Conservation (phyloP, 1,140 invertebrate species). For the Rhopalosiphum maidis region DNA sequence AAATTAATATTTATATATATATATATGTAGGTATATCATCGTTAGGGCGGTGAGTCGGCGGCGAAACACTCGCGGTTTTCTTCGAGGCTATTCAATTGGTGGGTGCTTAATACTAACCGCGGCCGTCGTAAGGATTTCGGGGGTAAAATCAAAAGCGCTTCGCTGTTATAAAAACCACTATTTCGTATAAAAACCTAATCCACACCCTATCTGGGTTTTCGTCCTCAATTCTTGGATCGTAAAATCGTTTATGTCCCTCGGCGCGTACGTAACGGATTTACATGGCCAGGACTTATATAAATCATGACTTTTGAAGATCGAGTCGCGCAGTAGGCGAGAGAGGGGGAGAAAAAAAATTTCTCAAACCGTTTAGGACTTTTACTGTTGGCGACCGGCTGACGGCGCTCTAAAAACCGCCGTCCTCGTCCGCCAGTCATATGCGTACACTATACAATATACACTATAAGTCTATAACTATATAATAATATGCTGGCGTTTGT, state of each 20-base stretch:
- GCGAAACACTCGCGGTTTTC: not conserved
- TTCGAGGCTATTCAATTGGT: conserved; percentile 20
- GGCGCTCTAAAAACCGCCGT: conserved; percentile 15
- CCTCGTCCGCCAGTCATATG: not conserved
- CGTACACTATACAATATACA: not conserved
- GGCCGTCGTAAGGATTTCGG: not conserved
- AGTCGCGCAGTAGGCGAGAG: no score
- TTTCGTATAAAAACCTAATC: conserved; percentile 30
- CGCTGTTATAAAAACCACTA: not conserved
- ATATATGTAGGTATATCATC: not conserved
- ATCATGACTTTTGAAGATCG: not conserved
- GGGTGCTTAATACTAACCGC: conserved; percentile 10
- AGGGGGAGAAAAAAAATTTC: not conserved
- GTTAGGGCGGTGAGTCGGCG: not conserved
- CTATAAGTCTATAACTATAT: not conserved
- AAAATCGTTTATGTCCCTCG: conserved; percentile 32
- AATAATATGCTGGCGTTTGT: not conserved
- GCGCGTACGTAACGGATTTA: conserved; percentile 11
- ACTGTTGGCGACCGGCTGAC: conserved; percentile 42
- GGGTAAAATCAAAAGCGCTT: not conserved
- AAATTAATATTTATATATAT: conserved; percentile 29
- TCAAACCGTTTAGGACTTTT: conserved; percentile 13
- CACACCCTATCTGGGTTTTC: not conserved
- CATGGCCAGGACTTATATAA: not conserved
- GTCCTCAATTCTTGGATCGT: not conserved